These are phyloP conservation scores for Serripes groenlandicus DNA, from an alignment of 2,888 invertebrate genomes.

Conservation along the genomic window DNA sequence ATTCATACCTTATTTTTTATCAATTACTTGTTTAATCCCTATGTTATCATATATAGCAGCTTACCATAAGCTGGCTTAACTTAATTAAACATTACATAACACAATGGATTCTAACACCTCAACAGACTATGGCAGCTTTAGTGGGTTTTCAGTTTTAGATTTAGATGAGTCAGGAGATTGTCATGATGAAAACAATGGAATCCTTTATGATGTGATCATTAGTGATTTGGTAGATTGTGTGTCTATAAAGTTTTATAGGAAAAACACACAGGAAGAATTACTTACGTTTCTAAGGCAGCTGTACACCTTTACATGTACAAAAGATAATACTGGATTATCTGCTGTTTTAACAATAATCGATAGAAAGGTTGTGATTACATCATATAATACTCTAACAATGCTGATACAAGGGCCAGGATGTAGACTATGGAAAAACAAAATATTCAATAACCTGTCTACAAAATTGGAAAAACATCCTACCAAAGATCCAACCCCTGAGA, in stretches of 20 bases:
- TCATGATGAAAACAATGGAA: background rate
- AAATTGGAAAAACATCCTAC: no score
- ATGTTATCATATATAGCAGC: no score
- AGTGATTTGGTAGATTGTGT: background rate
- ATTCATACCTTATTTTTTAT: no score
- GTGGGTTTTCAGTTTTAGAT: background rate
- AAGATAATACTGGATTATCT: background rate
- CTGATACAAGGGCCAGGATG: slow-evolving; percentile 7
- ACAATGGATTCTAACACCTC: background rate
- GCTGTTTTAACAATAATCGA: no score
- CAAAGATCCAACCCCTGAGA: no score
- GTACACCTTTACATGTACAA: background rate
- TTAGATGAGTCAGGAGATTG: background rate
- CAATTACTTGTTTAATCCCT: no score
- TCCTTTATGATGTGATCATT: background rate
- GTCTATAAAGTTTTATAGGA: background rate
- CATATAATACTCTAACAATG: background rate
- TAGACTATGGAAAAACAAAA: background rate
- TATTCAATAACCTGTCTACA: background rate
- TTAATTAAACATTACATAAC: no score
- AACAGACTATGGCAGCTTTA: background rate
- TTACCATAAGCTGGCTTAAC: no score
- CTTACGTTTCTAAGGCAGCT: background rate
- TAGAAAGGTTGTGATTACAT: background rate
- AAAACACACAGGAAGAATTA: background rate